A percentile compares a stretch with the other conserved stretches of the same genome.
These are phyloP conservation scores for Morpho helenor DNA, from an alignment of 2,888 invertebrate species.

Conservation along the genomic window DNA sequence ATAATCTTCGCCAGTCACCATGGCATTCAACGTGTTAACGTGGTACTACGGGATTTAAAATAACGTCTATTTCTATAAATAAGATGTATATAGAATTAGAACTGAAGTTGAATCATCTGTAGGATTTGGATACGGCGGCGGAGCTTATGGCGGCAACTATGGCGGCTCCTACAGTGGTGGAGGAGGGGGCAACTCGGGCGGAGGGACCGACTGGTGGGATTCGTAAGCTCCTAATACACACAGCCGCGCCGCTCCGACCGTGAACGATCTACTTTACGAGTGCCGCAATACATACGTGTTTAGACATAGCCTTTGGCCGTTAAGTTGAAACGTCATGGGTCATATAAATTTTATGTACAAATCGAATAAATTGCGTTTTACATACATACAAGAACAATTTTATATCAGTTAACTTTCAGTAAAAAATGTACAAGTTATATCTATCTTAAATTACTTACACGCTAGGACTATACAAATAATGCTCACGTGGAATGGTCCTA, in stretches of 20 bases:
- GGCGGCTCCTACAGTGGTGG: slow-evolving; percentile 70
- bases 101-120: too few relatives aligned
- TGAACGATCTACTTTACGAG: background rate
- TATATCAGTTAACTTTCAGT: too few relatives aligned
- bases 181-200: slow-evolving; percentile 62
- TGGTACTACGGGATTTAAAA: too few relatives aligned
- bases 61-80: too few relatives aligned
- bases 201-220: slow-evolving; percentile 72
- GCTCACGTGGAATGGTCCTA: too few relatives aligned
- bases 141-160: slow-evolving; percentile 67
- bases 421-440: too few relatives aligned
- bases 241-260: slow-evolving; percentile 12
- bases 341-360: slow-evolving; percentile 1
- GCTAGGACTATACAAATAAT: too few relatives aligned
- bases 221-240: slow-evolving; percentile 45
- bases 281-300: background rate
- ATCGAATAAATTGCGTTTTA: background rate
- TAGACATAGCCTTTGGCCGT: background rate
- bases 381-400: background rate
- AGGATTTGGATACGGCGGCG: slow-evolving; percentile 64
- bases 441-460: too few relatives aligned
- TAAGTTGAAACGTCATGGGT: background rate
- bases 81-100: too few relatives aligned
- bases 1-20: too few relatives aligned
- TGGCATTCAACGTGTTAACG: too few relatives aligned